Conservation (phyloP, 92 coral and sea anemone species). For the Metridium senile region DNA sequence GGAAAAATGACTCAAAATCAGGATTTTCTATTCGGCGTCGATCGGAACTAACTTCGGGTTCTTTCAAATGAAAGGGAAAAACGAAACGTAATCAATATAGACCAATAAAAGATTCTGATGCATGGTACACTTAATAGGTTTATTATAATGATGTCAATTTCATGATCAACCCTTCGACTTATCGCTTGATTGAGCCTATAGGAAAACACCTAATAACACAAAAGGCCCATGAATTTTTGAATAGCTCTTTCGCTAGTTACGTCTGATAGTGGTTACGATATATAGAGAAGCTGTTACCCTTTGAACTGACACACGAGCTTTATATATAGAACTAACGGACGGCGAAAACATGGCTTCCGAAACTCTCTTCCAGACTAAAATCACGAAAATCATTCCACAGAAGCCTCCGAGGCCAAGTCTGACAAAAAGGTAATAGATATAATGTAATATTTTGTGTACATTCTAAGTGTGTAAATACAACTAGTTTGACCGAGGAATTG, state of each 20-base stretch:
- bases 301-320: neutral
- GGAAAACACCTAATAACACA: conserved; percentile 18
- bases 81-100: neutral
- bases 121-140: conserved; percentile 10
- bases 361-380: conserved; percentile 10
- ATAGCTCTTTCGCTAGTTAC: conserved; percentile 17
- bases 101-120: conserved; percentile 13
- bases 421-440: conserved; percentile 32
- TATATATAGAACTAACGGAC: neutral
- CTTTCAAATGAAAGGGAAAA: neutral
- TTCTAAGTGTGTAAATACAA: neutral
- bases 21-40: neutral
- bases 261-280: conserved; percentile 3
- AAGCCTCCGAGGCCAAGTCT: conserved; percentile 72
- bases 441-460: neutral
- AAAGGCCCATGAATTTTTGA: conserved; percentile 9
- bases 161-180: neutral
- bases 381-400: conserved; percentile 27
- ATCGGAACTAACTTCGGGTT: conserved; percentile 8
- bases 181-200: conserved; percentile 41
- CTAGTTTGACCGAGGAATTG: no score
- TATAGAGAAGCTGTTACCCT: conserved; percentile 8
- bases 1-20: neutral
- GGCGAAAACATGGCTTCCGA: conserved; percentile 15
- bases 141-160: conserved; percentile 10